phyloP scores from a whole-genome alignment of 2,113 vertebrate genomes.

The Lamprotornis superbus region DNA sequence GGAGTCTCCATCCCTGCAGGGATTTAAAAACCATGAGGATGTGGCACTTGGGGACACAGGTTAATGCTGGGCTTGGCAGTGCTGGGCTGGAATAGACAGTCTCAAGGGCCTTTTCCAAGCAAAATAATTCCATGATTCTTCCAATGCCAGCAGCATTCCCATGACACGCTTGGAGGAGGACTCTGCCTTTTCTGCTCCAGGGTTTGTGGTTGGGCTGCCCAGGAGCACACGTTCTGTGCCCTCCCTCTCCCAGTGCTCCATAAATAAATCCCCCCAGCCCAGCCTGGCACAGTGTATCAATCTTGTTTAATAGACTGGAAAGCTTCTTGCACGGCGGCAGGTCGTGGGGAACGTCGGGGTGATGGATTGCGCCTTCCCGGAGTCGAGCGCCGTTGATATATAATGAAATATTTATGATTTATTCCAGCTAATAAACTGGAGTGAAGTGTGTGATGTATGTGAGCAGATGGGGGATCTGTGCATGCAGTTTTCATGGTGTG shows the following conservation, averaged over 20 bases:
- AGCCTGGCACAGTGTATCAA: constrained; percentile 86
- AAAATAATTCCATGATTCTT: not conserved
- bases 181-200: not conserved
- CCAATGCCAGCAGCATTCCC: not conserved
- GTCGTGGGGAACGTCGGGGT: constrained; percentile 78
- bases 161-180: fast-evolving
- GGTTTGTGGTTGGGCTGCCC: not conserved
- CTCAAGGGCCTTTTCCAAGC: not conserved
- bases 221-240: fast-evolving
- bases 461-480: constrained; percentile 87
- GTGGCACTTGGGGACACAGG: not conserved
- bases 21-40: not conserved
- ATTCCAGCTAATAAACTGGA: constrained; percentile 93
- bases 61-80: not conserved
- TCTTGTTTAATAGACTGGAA: constrained; percentile 95
- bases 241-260: constrained; percentile 68
- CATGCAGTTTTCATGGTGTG: constrained; percentile 47
- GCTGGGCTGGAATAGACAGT: not conserved
- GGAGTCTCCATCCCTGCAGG: not conserved
- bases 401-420: constrained; percentile 96
- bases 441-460: constrained; percentile 89
- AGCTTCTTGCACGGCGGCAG: constrained; percentile 77
- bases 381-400: constrained; percentile 80
- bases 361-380: constrained; percentile 87
- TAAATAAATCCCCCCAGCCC: constrained; percentile 86